Conservation (phyloP, 2,113 vertebrate genomes). For the Gymnocephalus cernua region DNA sequence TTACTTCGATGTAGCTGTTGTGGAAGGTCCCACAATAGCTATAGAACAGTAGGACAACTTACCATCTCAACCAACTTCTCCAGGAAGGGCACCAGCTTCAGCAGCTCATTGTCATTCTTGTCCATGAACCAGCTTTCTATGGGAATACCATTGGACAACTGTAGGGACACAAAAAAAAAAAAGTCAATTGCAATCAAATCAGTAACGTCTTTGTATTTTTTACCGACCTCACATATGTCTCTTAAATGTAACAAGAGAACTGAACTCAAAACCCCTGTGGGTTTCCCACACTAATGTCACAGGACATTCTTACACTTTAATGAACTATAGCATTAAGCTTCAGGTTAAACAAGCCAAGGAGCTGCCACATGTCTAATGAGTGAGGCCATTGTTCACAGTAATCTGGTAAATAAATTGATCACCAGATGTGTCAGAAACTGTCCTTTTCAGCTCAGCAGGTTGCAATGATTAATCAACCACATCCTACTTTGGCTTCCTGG, state of each 20-base stretch:
- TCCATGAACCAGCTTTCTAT: slow-evolving; percentile 99
- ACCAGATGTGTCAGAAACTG: background rate
- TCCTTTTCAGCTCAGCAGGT: background rate
- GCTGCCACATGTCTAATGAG: background rate
- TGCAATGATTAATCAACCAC: background rate
- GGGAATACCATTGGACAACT: slow-evolving; percentile 99
- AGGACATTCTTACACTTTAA: background rate
- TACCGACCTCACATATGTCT: background rate
- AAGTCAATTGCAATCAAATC: background rate
- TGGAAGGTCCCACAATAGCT: background rate
- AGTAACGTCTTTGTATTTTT: background rate
- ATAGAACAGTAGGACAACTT: slow-evolving; percentile 4
- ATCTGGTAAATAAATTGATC: background rate
- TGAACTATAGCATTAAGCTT: background rate
- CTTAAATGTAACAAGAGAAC: background rate
- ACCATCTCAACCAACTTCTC: slow-evolving; percentile 99
- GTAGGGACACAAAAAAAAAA: slow-evolving; percentile 22
- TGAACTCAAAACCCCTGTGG: background rate
- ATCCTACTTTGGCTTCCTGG: background rate
- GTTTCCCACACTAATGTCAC: background rate
- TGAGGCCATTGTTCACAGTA: background rate
- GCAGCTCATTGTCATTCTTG: slow-evolving; percentile 98
- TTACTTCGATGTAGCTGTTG: background rate
- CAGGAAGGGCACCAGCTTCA: slow-evolving; percentile 99
- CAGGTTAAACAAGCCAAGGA: background rate